These are phyloP conservation scores for Physella acuta DNA, from an alignment of 1,140 invertebrate genomes.

Conservation along the genomic window DNA sequence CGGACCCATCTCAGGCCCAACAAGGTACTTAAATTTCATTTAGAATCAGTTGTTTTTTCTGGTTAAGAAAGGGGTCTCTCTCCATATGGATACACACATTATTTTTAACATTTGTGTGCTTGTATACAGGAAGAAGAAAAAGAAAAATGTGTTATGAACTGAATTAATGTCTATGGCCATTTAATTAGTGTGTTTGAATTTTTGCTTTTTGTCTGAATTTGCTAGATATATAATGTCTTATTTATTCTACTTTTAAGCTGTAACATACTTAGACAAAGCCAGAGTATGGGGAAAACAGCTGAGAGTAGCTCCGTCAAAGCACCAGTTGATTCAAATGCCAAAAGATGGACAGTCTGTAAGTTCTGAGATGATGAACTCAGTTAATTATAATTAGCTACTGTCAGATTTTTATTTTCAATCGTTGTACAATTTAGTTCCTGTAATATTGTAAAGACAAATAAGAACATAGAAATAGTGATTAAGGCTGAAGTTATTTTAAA, in stretches of 20 bases:
- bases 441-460: too few relatives aligned
- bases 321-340: slow-evolving; percentile 94
- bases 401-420: neutral
- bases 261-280: slow-evolving; percentile 96
- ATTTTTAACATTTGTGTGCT: too few relatives aligned
- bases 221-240: too few relatives aligned
- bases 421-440: neutral
- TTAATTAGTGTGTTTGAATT: neutral
- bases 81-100: too few relatives aligned
- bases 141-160: neutral
- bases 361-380: neutral
- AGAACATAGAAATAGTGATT: too few relatives aligned
- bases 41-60: too few relatives aligned
- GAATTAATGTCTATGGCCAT: neutral
- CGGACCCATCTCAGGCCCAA: slow-evolving; percentile 95
- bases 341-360: slow-evolving; percentile 87
- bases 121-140: too few relatives aligned
- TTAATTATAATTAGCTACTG: too few relatives aligned
- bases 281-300: slow-evolving; percentile 94
- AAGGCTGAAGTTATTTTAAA: too few relatives aligned
- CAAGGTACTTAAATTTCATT: too few relatives aligned
- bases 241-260: slow-evolving; percentile 75
- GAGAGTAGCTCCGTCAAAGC: slow-evolving; percentile 93
- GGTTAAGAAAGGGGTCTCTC: too few relatives aligned
- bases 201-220: neutral